A percentile compares a stretch with the other conserved stretches of the same genome.
phyloP scores from a whole-genome alignment of 2,113 vertebrate species.

The Erpornis zantholeuca region DNA sequence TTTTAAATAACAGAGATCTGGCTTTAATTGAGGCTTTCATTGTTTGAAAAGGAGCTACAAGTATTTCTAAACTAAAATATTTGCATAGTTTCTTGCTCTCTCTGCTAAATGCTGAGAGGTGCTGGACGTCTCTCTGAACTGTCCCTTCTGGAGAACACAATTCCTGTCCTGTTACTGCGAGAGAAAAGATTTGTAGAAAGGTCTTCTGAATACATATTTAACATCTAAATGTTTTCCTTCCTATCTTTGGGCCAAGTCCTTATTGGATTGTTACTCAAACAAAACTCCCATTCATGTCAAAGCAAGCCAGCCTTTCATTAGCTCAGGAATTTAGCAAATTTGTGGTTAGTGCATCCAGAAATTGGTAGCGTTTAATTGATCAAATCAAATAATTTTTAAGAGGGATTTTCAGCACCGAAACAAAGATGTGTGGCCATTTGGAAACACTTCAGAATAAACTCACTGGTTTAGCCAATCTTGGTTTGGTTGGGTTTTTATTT shows the following conservation, averaged over 20 bases:
- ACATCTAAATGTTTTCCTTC: constrained; percentile 65
- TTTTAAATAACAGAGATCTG: constrained; percentile 46
- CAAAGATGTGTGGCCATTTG: constrained; percentile 10
- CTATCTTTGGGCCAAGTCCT: constrained; percentile 64
- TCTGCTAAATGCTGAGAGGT: constrained; percentile 32
- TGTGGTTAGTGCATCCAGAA: constrained; percentile 58
- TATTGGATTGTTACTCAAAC: constrained; percentile 60
- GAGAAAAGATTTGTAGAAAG: constrained; percentile 44
- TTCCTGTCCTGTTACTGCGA: constrained; percentile 21
- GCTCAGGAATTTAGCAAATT: constrained; percentile 63
- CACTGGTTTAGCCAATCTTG: not conserved
- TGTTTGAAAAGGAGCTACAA: constrained; percentile 51
- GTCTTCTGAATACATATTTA: constrained; percentile 63
- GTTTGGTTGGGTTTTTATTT: not conserved
- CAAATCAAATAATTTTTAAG: constrained; percentile 39
- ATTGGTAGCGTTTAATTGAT: constrained; percentile 53
- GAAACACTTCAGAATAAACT: constrained; percentile 38
- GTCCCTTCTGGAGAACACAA: constrained; percentile 25
- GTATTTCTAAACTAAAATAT: constrained; percentile 57
- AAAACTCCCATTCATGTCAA: constrained; percentile 70
- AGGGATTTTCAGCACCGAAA: constrained; percentile 16
- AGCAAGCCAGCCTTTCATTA: constrained; percentile 63
- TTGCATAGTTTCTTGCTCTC: constrained; percentile 53
- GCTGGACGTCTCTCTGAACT: not conserved
- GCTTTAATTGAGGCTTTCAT: constrained; percentile 56